Evolutionary conservation across 2,888 invertebrate species (phyloP).

Genomic region (Eristalis intricaria): DNA sequence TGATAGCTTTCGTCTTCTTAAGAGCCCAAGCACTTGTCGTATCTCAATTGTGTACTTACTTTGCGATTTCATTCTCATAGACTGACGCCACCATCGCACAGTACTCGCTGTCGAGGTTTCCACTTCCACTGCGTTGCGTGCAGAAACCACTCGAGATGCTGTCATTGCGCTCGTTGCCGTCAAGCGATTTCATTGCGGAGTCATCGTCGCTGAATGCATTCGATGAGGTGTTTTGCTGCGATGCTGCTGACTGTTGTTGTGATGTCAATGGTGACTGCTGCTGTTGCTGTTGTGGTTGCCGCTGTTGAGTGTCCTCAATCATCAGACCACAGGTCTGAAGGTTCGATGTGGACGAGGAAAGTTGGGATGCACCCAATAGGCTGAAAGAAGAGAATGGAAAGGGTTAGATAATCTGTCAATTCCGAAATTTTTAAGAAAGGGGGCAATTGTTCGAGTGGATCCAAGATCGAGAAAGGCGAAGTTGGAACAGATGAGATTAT

Average conservation of each 20-base stretch:
- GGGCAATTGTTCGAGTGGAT: not conserved
- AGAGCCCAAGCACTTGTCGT: not conserved
- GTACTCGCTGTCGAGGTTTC: constrained; percentile 78
- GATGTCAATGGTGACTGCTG: not conserved
- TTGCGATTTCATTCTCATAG: constrained; percentile 77
- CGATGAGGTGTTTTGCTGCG: constrained; percentile 27
- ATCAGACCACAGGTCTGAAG: constrained; percentile 7
- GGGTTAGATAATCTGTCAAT: not conserved
- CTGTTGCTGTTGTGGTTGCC: constrained; percentile 4
- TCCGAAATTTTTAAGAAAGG: not conserved
- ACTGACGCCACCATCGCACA: constrained; percentile 78
- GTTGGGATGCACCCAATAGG: constrained; percentile 20
- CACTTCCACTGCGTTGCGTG: constrained; percentile 73
- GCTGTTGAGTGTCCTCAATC: constrained; percentile 53
- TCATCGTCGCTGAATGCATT: constrained; percentile 73
- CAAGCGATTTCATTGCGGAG: constrained; percentile 75
- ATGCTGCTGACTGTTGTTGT: not conserved
- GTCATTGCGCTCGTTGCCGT: constrained; percentile 74
- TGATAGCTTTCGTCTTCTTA: not conserved
- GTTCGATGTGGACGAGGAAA: constrained; percentile 25
- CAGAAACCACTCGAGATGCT: constrained; percentile 73
- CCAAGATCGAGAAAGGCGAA: not conserved
- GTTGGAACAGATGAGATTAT: constrained; percentile 23
- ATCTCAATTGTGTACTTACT: constrained; percentile 75
- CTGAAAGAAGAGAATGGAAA: constrained; percentile 11